Evolutionary conservation across 2,797 vertebrate species (phyloP).

Genomic region (Tenualosa thibaudeaui): DNA sequence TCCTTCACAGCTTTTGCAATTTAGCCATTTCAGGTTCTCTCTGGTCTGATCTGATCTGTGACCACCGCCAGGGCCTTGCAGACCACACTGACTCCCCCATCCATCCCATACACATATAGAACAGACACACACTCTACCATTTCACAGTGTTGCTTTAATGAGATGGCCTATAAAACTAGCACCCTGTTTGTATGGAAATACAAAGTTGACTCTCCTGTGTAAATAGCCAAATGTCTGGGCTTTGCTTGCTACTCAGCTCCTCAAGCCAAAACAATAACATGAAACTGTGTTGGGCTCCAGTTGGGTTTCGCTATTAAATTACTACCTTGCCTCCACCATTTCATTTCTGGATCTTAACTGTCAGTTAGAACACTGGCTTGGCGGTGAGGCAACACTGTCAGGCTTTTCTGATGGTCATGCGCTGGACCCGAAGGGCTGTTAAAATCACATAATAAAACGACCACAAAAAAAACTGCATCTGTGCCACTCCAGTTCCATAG

Average conservation of each 20-base stretch:
- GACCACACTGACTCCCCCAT: no score
- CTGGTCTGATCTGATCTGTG: neutral
- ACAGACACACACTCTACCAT: neutral
- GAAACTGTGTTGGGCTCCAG: slow-evolving; percentile 51
- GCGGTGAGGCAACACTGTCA: slow-evolving; percentile 36
- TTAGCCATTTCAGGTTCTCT: neutral
- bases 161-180: slow-evolving; percentile 30
- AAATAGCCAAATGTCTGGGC: neutral
- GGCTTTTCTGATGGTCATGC: slow-evolving; percentile 41
- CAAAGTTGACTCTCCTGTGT: slow-evolving; percentile 16
- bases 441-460: slow-evolving; percentile 46
- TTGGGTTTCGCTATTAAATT: slow-evolving; percentile 60
- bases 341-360: slow-evolving; percentile 58
- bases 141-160: slow-evolving; percentile 54
- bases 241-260: slow-evolving; percentile 41
- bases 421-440: slow-evolving; percentile 48
- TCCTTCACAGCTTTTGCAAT: neutral
- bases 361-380: slow-evolving; percentile 61
- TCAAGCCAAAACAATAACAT: slow-evolving; percentile 52
- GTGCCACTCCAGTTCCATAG: slow-evolving; percentile 35
- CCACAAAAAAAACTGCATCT: slow-evolving; percentile 41
- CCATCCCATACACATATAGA: neutral
- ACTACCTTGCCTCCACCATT: slow-evolving; percentile 54
- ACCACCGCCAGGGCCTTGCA: neutral
- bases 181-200: slow-evolving; percentile 51